Conservation (phyloP, 2,888 invertebrate genomes). For the Antheraea yamamai region DNA sequence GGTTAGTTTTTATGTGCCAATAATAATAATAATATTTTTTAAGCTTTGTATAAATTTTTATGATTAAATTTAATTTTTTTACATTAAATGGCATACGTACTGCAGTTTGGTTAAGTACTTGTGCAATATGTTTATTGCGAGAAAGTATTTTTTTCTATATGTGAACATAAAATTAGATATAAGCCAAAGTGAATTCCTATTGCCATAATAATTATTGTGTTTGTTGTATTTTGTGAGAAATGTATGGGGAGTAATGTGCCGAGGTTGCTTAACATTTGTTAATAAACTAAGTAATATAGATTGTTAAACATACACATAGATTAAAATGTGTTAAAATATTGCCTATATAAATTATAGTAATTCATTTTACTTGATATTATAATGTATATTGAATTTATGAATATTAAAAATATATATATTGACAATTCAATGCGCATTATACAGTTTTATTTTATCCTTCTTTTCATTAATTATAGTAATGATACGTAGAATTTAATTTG, state of each 20-base stretch:
- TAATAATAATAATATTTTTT: conserved; percentile 54
- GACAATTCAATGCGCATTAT: conserved; percentile 70
- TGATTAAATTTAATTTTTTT: conserved; percentile 51
- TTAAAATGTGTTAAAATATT: conserved; percentile 82
- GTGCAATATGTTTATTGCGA: conserved; percentile 65
- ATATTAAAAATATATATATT: conserved; percentile 82
- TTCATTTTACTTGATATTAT: conserved; percentile 82
- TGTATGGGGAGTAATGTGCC: conserved; percentile 29
- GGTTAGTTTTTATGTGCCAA: conserved; percentile 66
- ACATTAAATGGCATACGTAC: conserved; percentile 69
- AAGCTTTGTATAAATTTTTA: conserved; percentile 56
- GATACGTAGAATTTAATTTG: too few species aligned
- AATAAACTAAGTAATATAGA: conserved; percentile 66
- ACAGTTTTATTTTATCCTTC: conserved; percentile 25
- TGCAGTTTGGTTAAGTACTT: conserved; percentile 55
- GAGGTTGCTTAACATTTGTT: conserved; percentile 63
- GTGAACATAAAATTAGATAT: conserved; percentile 46
- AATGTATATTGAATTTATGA: conserved; percentile 83
- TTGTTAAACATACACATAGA: conserved; percentile 82
- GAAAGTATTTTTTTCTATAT: conserved; percentile 61
- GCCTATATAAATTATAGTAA: conserved; percentile 82
- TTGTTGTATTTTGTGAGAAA: conserved; percentile 58
- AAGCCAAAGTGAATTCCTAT: conserved; percentile 78
- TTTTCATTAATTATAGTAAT: background rate
- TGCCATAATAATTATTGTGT: conserved; percentile 68